Conservation (phyloP, 2,113 vertebrate genomes). For the Aegypius monachus region DNA sequence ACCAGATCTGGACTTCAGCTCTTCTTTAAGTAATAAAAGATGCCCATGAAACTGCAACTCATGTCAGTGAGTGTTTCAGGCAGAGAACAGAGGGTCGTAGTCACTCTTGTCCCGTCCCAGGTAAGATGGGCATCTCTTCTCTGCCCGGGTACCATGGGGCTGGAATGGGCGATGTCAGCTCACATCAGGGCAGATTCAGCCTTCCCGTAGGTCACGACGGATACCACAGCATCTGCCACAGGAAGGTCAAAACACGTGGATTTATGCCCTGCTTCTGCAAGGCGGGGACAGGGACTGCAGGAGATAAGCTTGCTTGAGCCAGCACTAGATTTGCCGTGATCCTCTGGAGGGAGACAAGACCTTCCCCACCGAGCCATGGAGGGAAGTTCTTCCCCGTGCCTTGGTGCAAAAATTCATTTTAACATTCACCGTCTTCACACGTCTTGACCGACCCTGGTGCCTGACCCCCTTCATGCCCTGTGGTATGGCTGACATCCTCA, state of each 20-base stretch:
- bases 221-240: neutral
- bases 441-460: fast-evolving
- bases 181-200: neutral
- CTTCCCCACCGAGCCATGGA: neutral
- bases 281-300: neutral
- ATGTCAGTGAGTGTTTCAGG: neutral
- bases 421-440: neutral
- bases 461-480: neutral
- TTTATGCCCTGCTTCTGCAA: neutral
- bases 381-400: neutral
- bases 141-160: fast-evolving
- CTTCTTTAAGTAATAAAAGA: neutral
- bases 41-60: neutral
- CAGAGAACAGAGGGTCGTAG: neutral
- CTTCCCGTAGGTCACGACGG: fast-evolving
- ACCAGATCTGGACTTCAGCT: neutral
- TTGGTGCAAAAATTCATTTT: neutral
- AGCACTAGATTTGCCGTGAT: neutral
- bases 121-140: neutral
- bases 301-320: neutral
- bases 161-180: neutral
- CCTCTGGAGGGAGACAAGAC: neutral
- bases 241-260: neutral
- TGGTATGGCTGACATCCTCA: neutral
- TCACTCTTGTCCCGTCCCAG: neutral